Percentiles rank a stretch among this genome's conserved stretches.
phyloP scores from a whole-genome alignment of 1,140 invertebrate genomes.

The Penaeus japonicus region DNA sequence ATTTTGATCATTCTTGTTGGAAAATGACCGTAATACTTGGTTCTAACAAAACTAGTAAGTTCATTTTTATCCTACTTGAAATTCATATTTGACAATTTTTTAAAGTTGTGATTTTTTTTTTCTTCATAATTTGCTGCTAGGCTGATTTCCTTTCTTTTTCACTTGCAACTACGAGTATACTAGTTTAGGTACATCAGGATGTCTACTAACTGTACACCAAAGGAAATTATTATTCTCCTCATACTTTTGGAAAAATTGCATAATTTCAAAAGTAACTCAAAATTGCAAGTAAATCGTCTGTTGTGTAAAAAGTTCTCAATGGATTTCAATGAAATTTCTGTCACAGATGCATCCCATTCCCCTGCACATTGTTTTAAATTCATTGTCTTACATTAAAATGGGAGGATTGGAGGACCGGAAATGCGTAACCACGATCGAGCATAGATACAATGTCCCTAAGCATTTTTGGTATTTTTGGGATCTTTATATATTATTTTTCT shows the following conservation, averaged over 20 bases:
- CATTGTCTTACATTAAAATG: not conserved
- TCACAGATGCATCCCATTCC: not conserved
- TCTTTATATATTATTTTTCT: no score
- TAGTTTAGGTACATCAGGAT: not conserved
- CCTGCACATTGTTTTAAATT: not conserved
- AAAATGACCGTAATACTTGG: not conserved
- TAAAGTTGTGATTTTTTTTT: not conserved
- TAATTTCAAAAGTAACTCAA: not conserved
- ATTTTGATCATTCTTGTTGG: not conserved
- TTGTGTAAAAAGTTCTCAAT: not conserved
- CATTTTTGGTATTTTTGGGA: no score
- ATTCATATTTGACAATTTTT: not conserved
- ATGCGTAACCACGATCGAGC: not conserved
- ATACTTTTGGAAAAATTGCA: not conserved
- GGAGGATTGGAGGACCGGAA: not conserved
- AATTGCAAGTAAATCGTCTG: not conserved
- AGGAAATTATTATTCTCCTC: not conserved
- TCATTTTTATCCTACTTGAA: not conserved
- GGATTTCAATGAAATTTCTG: not conserved
- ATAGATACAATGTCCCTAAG: no score
- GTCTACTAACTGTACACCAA: not conserved
- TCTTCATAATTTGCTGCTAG: not conserved
- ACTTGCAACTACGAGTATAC: not conserved
- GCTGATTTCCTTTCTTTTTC: not conserved
- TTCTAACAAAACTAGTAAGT: not conserved